Conservation (phyloP, 2,113 vertebrate species). For the Anarhynchus alexandrinus region DNA sequence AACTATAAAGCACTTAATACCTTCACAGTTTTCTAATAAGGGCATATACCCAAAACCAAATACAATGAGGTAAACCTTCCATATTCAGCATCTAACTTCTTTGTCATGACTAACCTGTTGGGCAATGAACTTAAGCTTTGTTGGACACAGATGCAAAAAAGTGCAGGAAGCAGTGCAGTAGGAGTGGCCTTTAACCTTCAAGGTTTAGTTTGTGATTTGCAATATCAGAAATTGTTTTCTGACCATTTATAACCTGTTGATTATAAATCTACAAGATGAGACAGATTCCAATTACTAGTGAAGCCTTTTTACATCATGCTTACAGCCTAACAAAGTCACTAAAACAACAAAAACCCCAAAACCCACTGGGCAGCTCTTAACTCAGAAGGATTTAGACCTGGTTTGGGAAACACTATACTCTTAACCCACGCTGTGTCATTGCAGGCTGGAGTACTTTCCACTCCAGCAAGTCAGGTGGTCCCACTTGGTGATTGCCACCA, state of each 20-base stretch:
- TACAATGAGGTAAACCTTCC: neutral
- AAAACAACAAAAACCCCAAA: neutral
- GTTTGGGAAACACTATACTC: neutral
- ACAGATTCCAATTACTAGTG: neutral
- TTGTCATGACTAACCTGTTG: too few species aligned
- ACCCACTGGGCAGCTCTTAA: neutral
- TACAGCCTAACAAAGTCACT: neutral
- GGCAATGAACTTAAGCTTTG: neutral
- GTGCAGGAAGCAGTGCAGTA: neutral
- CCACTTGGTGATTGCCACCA: neutral
- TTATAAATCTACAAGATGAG: neutral
- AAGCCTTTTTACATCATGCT: neutral
- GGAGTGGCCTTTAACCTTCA: neutral
- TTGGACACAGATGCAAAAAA: neutral
- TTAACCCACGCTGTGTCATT: accelerated
- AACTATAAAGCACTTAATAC: neutral
- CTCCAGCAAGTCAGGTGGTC: neutral
- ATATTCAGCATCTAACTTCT: neutral
- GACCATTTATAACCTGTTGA: neutral
- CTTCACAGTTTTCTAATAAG: neutral
- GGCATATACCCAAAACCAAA: neutral
- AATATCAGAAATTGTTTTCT: neutral
- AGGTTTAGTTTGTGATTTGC: neutral
- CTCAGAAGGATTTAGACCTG: neutral
- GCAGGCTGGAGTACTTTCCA: neutral